A percentile compares a stretch with the other conserved stretches of the same genome.
phyloP scores from a whole-genome alignment of 2,797 vertebrate genomes.

The Fratercula arctica region DNA sequence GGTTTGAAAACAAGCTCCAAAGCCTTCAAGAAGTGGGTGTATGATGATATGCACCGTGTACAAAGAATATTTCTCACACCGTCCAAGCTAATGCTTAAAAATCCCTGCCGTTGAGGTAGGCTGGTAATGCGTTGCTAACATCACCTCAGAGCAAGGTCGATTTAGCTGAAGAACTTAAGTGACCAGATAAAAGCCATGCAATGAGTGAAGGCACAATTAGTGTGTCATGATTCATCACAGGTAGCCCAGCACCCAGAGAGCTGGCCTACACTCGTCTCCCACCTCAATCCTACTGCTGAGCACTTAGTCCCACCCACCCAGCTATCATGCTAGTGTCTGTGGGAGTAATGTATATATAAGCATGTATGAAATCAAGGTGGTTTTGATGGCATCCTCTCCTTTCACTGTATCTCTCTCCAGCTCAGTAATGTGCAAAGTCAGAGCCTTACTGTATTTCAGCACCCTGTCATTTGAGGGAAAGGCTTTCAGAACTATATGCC shows the following conservation, averaged over 20 bases:
- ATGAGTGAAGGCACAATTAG: not conserved
- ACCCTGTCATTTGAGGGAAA: not conserved
- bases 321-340: not conserved
- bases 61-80: not conserved
- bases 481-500: not conserved
- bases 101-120: not conserved
- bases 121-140: not conserved
- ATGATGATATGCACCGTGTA: not conserved
- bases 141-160: not conserved
- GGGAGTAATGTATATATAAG: not conserved
- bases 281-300: not conserved
- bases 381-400: not conserved
- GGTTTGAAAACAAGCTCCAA: not conserved
- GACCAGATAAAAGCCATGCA: not conserved
- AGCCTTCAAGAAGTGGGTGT: not conserved
- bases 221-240: not conserved
- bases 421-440: not conserved
- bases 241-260: not conserved
- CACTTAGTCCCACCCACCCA: not conserved
- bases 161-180: not conserved
- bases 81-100: not conserved
- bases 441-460: not conserved
- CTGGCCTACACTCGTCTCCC: conserved; percentile 29
- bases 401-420: not conserved
- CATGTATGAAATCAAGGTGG: not conserved